Conservation (phyloP, 2,888 invertebrate genomes). For the Philhelius pedissequus region DNA sequence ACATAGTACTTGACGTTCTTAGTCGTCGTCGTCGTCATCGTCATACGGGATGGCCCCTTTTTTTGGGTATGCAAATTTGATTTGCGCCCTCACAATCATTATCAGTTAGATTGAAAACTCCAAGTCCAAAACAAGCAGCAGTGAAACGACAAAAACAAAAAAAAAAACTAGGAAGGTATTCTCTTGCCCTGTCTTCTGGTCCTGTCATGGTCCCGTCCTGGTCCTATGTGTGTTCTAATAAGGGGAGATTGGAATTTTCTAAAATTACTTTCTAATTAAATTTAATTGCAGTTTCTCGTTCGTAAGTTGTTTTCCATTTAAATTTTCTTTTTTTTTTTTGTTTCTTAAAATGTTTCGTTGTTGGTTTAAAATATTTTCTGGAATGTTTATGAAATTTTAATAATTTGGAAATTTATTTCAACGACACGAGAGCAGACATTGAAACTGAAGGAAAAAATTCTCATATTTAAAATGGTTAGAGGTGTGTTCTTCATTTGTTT, state of each 20-base stretch:
- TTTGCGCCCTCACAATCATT: conserved; percentile 54
- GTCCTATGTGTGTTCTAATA: neutral
- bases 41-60: neutral
- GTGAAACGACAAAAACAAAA: neutral
- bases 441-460: neutral
- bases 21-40: neutral
- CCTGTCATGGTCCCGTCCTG: neutral
- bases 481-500: neutral
- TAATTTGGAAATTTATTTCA: conserved; percentile 49
- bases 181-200: neutral
- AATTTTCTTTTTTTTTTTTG: neutral
- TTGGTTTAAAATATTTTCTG: conserved; percentile 10
- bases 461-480: neutral
- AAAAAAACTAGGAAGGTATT: neutral
- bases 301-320: conserved; percentile 27
- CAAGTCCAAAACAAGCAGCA: neutral
- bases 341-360: neutral
- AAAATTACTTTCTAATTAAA: conserved; percentile 68
- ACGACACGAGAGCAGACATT: neutral
- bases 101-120: conserved; percentile 27
- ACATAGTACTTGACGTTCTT: neutral
- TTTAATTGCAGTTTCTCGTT: conserved; percentile 60
- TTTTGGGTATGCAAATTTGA: conserved; percentile 49
- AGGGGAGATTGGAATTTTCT: conserved; percentile 51
- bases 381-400: conserved; percentile 41